Conservation (phyloP, 2,888 invertebrate genomes). For the Drosophila multiciliata region DNA sequence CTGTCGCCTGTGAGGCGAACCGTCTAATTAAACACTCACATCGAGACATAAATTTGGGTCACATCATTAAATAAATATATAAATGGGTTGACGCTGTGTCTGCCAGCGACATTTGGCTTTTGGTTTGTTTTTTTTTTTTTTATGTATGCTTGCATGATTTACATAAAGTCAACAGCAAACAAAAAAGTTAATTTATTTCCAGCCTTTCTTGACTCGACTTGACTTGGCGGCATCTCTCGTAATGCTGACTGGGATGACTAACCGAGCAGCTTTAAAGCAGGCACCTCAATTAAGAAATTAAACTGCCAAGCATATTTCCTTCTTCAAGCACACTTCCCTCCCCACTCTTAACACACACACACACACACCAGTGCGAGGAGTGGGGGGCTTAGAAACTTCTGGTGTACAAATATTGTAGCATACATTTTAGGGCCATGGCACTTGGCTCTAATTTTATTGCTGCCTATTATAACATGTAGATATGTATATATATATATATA, state of each 20-base stretch:
- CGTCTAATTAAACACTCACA: conserved; percentile 79
- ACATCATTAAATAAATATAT: conserved; percentile 81
- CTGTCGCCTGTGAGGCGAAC: conserved; percentile 72
- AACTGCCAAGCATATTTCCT: conserved; percentile 36
- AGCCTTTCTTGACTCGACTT: conserved; percentile 59
- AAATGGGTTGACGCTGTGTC: conserved; percentile 66
- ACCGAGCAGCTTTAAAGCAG: conserved; percentile 67
- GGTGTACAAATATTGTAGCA: conserved; percentile 69
- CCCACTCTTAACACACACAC: conserved; percentile 3
- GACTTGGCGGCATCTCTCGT: conserved; percentile 47
- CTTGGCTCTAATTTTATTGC: conserved; percentile 72
- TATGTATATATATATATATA: conserved; percentile 23
- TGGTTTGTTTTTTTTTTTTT: conserved; percentile 39
- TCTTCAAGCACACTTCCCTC: not conserved
- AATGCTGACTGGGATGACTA: conserved; percentile 30
- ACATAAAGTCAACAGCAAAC: conserved; percentile 70
- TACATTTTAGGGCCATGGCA: conserved; percentile 60
- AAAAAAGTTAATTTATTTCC: conserved; percentile 80
- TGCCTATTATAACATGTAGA: conserved; percentile 63
- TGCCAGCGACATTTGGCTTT: conserved; percentile 49
- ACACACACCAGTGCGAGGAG: conserved; percentile 17
- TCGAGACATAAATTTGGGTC: conserved; percentile 79
- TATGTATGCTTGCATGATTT: conserved; percentile 61
- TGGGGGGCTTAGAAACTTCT: conserved; percentile 48
- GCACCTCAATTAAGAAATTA: conserved; percentile 79